Base-by-base conservation (phyloP, 2,797 vertebrate species). In the Heterohyrax brucei region DNA sequence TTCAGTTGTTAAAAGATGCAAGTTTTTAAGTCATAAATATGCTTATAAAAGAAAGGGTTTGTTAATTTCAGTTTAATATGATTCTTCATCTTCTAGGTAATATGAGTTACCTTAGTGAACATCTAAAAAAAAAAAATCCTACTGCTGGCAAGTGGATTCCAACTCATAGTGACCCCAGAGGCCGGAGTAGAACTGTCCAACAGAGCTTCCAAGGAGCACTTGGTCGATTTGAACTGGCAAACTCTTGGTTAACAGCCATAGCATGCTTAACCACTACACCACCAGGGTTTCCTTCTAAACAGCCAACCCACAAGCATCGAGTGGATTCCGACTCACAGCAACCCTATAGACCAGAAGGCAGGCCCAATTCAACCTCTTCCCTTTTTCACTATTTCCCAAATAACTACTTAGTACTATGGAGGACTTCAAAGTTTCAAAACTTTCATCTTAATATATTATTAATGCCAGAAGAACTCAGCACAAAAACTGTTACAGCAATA, bases 401-500 rank as follows among this genome's bases (percentile, higher is more conserved):
- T 87, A 90, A 79, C 7, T 75, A 53, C 59, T 94, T 95, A 50
- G 28, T 50, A 46, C 10, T 89, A 33, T 78, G 4, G 14, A 84
- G 0, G 70, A 1, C 28, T 88, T 92, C n/a, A 80, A 73, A 78
- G 66, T 95, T 95, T 91, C 3, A 82, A 89, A 92, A 78, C 5
- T 91, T 93, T 92, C 59, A 62, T 79, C 18, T 82, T 70, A 91
- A 53, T 72, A 85, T 84, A 75, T 14, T 90, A 94, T 78, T 85
- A 94, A 90, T 89, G 62, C 28, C 26, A 96, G 83, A 79, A 10
- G 14, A 96, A 87, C 24, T 39, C 24, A 66, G 64, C 21, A 83
- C 5, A 90, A 91, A 93, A 81, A 59, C 28, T 94, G 39, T 85
- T 91, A 53, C 18, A 94, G 68, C 93, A 93, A 77, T 87, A 97